These are phyloP conservation scores for Ceratoteleas bidentatus DNA, from an alignment of 1,140 invertebrate species.

Conservation along the genomic window DNA sequence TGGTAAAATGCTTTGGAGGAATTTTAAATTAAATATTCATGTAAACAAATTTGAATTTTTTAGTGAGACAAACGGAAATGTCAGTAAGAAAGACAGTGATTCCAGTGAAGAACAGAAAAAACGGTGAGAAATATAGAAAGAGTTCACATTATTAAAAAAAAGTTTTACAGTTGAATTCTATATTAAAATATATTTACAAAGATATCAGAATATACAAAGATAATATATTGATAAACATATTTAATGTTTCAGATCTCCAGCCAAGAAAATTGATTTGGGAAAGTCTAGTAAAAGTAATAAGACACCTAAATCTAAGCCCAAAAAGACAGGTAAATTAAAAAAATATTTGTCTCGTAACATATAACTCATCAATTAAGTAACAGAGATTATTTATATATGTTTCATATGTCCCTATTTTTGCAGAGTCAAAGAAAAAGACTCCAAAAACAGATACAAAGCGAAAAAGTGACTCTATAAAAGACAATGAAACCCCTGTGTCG, in stretches of 20 bases:
- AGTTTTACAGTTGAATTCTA: too few species aligned
- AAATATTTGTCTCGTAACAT: too few species aligned
- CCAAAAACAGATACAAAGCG: conserved; percentile 30
- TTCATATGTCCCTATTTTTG: too few species aligned
- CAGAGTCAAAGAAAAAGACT: conserved; percentile 17
- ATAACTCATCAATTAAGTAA: too few species aligned
- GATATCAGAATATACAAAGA: too few species aligned
- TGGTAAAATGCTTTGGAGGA: too few species aligned
- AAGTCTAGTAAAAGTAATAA: conserved; percentile 31
- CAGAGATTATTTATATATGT: too few species aligned
- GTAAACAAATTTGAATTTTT: neutral
- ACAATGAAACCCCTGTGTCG: conserved; percentile 7
- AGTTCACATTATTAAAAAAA: too few species aligned
- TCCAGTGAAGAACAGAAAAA: neutral
- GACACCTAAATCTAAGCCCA: conserved; percentile 22
- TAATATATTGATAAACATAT: too few species aligned
- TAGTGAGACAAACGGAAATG: conserved; percentile 4
- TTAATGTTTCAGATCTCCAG: conserved; percentile 5
- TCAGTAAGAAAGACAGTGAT: neutral
- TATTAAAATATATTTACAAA: too few species aligned
- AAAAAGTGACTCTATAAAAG: conserved; percentile 30
- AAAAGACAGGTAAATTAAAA: neutral
- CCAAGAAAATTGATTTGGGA: conserved; percentile 8
- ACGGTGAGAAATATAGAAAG: conserved; percentile 6
- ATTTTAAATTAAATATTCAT: neutral